Evolutionary conservation across 1,140 invertebrate species (phyloP), one percentile per base, ranked within the genome.

Genomic region (Drosophila dunni): DNA sequence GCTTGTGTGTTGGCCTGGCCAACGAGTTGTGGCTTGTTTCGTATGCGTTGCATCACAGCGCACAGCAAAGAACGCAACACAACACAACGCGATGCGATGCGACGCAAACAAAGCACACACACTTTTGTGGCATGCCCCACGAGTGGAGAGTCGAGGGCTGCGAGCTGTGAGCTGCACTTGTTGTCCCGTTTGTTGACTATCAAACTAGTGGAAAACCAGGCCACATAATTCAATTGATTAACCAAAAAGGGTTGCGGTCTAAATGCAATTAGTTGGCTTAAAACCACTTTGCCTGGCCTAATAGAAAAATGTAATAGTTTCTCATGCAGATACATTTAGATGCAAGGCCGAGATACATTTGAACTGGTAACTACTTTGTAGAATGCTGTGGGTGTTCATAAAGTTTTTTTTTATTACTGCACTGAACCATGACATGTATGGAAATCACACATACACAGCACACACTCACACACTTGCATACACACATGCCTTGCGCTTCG

Each of bases 371-470:
- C 17, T 53, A 24, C 36, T 40, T 62, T 61, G 53, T 54, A 13
- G 24, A 50, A 62, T 42, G 15, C 57, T 50, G 56, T 64, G 51
- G 24, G 50, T 34, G 51, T 42, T 71, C 51, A 11, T 40, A 11
- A 2, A 9, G 2, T 38, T 38, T 38, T 38, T 36, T 38, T 50
- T 75, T 53, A 51, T 51, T 51, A 48, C 33, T 58, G 75, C 80
- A 65, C 79, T 80, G 79, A 83, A 72, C 83, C 83, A 71, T 86
- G 73, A 79, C 83, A 73, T 51, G 54, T 62, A 71, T 75, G 54
- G 64, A 70, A 74, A 78, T 71, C 8, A 58, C 29, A 45, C 11
- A n/a, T n/a, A 64, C 40, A 61, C 54, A 61, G 17, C 10, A 64
- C 38, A 53, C 3, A 8, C 17, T 15, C 13, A 63, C 46, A 24